Percentiles rank a stretch among this genome's conserved stretches.
Evolutionary conservation across 2,888 invertebrate genomes (phyloP).

Genomic region (Calliphora vomitoria): DNA sequence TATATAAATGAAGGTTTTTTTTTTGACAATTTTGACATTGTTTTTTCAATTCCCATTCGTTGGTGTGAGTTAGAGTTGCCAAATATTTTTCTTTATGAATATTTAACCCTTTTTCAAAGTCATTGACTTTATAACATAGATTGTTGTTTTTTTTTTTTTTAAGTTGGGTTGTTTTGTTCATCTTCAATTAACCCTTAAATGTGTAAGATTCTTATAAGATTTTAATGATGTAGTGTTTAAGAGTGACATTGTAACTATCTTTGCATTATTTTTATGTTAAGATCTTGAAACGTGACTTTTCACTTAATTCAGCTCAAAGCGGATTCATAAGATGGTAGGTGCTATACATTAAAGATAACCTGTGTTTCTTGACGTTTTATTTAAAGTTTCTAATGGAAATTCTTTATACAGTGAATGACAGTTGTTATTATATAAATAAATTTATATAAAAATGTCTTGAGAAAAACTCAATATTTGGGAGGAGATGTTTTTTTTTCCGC

Average conservation of each 20-base stretch:
- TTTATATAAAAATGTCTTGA: no score
- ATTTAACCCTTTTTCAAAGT: constrained; percentile 57
- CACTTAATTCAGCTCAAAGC: neutral
- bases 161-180: neutral
- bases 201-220: constrained; percentile 5
- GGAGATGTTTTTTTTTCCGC: no score
- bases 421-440: no score
- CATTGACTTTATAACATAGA: constrained; percentile 55
- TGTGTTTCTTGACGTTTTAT: no score
- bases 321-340: no score
- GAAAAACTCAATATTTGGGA: no score
- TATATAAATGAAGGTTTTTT: no score
- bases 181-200: constrained; percentile 20
- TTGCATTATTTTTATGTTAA: neutral
- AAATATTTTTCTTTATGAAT: neutral
- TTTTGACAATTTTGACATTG: constrained; percentile 67
- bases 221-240: neutral
- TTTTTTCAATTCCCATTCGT: constrained; percentile 38
- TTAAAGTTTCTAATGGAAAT: no score
- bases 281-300: constrained; percentile 43
- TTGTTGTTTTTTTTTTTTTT: constrained; percentile 17
- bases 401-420: no score
- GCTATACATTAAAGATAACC: no score
- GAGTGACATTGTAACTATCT: neutral
- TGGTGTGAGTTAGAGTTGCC: constrained; percentile 55